Conservation (phyloP, 1,140 invertebrate genomes). For the Sogatella furcifera region DNA sequence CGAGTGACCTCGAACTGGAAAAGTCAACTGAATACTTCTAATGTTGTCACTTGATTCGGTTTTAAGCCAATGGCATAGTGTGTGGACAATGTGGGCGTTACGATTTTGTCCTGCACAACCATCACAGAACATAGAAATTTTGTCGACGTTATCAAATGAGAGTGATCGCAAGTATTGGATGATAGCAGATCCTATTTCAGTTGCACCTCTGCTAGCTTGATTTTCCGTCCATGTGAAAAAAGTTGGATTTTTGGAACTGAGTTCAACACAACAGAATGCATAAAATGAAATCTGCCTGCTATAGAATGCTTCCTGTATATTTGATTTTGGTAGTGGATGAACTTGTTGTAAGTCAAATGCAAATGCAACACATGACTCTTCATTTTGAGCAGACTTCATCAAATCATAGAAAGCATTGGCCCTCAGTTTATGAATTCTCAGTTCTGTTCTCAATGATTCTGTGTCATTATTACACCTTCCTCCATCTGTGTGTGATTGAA, state of each 20-base stretch:
- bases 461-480: background rate
- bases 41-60: conserved; percentile 1
- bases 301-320: background rate
- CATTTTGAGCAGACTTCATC: background rate
- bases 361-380: background rate
- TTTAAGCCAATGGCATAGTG: conserved; percentile 2
- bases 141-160: background rate
- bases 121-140: conserved; percentile 3
- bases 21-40: background rate
- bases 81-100: conserved; percentile 8
- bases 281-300: background rate
- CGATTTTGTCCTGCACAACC: conserved; percentile 7
- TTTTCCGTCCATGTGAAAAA: background rate
- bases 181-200: background rate
- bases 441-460: background rate
- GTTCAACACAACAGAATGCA: background rate
- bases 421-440: background rate
- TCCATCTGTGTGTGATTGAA: background rate
- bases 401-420: background rate
- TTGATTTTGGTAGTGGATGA: background rate
- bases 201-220: background rate
- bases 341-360: background rate
- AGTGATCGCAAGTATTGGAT: background rate
- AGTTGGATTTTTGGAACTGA: background rate
- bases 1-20: background rate